These are phyloP conservation scores for Poeciliopsis turneri DNA, from an alignment of 2,797 vertebrate genomes.

Conservation along the genomic window DNA sequence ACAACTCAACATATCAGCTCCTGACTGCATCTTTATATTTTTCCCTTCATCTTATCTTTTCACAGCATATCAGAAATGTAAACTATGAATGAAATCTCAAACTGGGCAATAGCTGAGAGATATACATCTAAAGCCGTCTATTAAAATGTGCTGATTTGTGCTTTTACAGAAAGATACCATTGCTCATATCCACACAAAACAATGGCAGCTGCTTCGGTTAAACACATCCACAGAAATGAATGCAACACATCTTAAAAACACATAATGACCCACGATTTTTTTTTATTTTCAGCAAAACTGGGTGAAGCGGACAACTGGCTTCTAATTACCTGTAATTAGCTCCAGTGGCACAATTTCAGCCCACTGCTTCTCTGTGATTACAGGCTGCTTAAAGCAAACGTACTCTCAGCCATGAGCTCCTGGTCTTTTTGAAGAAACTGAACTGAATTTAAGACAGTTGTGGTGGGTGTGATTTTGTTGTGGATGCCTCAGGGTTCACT, in stretches of 20 bases:
- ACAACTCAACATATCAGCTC: not conserved
- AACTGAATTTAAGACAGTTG: conserved; percentile 26
- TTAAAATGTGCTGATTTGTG: not conserved
- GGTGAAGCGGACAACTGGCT: conserved; percentile 81
- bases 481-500: conserved; percentile 45
- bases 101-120: not conserved
- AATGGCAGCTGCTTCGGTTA: conserved; percentile 7
- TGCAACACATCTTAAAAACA: conserved; percentile 67
- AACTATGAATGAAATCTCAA: not conserved
- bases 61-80: not conserved
- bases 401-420: conserved; percentile 34
- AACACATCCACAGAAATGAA: conserved; percentile 58
- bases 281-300: conserved; percentile 78
- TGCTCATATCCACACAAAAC: not conserved
- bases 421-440: conserved; percentile 24
- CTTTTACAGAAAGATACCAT: not conserved
- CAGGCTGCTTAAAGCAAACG: conserved; percentile 57
- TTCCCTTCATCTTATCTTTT: not conserved
- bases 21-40: not conserved
- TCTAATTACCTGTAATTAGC: conserved; percentile 90
- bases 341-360: conserved; percentile 75
- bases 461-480: conserved; percentile 49
- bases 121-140: not conserved
- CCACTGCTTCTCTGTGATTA: conserved; percentile 62
- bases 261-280: conserved; percentile 44